phyloP scores from a whole-genome alignment of 2,888 invertebrate genomes.

The Latheticus oryzae region DNA sequence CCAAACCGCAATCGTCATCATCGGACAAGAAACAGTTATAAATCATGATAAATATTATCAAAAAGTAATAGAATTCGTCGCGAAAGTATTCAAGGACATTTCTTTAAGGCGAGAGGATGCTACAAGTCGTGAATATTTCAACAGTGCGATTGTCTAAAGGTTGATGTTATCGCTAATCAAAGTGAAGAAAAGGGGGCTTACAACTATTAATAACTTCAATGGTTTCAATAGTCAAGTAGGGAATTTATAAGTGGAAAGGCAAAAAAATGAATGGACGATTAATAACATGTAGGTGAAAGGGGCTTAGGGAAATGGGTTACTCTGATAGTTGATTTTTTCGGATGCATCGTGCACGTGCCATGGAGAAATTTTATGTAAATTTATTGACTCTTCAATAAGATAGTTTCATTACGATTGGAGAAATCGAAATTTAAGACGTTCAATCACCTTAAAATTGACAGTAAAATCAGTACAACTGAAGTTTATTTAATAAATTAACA shows the following conservation, averaged over 20 bases:
- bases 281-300: conserved; percentile 25
- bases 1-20: conserved; percentile 9
- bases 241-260: neutral
- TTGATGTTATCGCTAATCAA: no score
- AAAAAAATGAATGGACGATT: conserved; percentile 5
- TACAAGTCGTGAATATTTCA: conserved; percentile 19
- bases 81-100: conserved; percentile 6
- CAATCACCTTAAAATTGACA: neutral
- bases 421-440: conserved; percentile 3
- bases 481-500: no score
- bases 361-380: conserved; percentile 31
- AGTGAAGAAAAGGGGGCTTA: neutral
- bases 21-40: no score
- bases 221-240: neutral
- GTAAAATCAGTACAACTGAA: neutral
- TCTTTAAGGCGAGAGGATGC: conserved; percentile 18
- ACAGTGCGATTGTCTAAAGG: conserved; percentile 19
- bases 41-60: no score
- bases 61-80: conserved; percentile 7
- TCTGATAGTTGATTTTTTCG: conserved; percentile 6
- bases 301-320: conserved; percentile 21
- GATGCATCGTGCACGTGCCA: conserved; percentile 20
- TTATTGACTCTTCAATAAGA: conserved; percentile 17
- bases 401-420: conserved; percentile 1
- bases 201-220: neutral